phyloP scores from a whole-genome alignment of 1,140 invertebrate species.

The Saccostrea glomerata region DNA sequence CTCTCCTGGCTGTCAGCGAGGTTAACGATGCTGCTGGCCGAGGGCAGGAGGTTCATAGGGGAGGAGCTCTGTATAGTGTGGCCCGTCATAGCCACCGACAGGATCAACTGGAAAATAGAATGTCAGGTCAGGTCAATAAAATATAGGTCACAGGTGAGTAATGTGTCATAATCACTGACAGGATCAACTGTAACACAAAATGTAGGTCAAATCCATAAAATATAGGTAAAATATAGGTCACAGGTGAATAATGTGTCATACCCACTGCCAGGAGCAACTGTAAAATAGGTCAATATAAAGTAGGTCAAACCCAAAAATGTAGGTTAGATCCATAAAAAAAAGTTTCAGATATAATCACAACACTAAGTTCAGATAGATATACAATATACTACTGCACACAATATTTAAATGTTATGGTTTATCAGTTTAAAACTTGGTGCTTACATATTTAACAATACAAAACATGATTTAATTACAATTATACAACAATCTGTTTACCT shows the following conservation, averaged over 20 bases:
- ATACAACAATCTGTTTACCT: too few relatives aligned
- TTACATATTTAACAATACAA: too few relatives aligned
- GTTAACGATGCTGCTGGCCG: slow-evolving; percentile 89
- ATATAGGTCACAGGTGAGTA: too few relatives aligned
- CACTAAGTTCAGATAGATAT: too few relatives aligned
- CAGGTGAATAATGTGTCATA: slow-evolving; percentile 53
- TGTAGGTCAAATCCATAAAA: background rate
- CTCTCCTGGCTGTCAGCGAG: slow-evolving; percentile 87
- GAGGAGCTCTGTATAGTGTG: slow-evolving; percentile 88
- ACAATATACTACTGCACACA: too few relatives aligned
- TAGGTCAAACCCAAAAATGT: background rate
- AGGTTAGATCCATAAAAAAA: background rate
- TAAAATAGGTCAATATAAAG: background rate
- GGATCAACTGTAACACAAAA: slow-evolving; percentile 67
- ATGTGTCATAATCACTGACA: slow-evolving; percentile 72
- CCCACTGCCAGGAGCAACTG: slow-evolving; percentile 76
- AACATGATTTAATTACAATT: too few relatives aligned
- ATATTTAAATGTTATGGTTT: too few relatives aligned
- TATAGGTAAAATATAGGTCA: too few relatives aligned
- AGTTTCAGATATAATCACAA: too few relatives aligned
- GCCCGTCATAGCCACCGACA: slow-evolving; percentile 77
- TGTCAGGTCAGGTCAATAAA: background rate
- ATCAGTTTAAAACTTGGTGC: too few relatives aligned
- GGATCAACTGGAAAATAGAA: slow-evolving; percentile 65
- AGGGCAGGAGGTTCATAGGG: slow-evolving; percentile 88